phyloP scores from a whole-genome alignment of 2,113 vertebrate species.

The Pampusana beccarii region DNA sequence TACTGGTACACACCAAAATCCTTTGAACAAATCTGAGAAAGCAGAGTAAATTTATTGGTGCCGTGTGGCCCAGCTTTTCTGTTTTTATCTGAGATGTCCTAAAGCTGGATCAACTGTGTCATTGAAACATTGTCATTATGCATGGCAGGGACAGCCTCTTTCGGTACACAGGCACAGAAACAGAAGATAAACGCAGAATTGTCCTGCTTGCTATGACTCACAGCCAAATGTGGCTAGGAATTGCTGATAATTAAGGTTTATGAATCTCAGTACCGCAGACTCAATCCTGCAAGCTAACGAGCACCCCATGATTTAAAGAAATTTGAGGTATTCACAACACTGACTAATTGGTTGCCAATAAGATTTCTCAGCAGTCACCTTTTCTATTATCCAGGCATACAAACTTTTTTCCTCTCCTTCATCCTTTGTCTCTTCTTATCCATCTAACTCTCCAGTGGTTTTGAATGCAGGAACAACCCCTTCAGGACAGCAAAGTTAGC shows the following conservation, averaged over 20 bases:
- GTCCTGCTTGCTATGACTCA: not conserved
- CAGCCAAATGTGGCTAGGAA: not conserved
- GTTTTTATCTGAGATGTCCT: not conserved
- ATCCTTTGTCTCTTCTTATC: not conserved
- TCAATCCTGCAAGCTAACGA: not conserved
- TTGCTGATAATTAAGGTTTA: not conserved
- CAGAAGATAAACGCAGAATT: not conserved
- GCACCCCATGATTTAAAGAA: not conserved
- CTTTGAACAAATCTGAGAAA: not conserved
- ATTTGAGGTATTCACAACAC: not conserved
- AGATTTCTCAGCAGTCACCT: not conserved
- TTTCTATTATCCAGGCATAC: not conserved
- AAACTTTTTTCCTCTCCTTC: not conserved
- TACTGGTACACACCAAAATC: not conserved
- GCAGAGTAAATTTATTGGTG: not conserved
- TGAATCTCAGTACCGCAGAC: not conserved
- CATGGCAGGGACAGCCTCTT: not conserved
- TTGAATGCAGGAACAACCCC: not conserved
- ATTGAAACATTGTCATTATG: not conserved
- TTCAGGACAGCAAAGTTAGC: not conserved
- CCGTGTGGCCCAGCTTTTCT: not conserved
- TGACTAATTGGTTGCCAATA: not conserved
- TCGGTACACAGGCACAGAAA: not conserved
- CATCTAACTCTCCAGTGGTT: not conserved
- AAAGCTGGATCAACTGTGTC: not conserved